phyloP scores from a whole-genome alignment of 2,888 invertebrate species.

The Drosophila atripex region DNA sequence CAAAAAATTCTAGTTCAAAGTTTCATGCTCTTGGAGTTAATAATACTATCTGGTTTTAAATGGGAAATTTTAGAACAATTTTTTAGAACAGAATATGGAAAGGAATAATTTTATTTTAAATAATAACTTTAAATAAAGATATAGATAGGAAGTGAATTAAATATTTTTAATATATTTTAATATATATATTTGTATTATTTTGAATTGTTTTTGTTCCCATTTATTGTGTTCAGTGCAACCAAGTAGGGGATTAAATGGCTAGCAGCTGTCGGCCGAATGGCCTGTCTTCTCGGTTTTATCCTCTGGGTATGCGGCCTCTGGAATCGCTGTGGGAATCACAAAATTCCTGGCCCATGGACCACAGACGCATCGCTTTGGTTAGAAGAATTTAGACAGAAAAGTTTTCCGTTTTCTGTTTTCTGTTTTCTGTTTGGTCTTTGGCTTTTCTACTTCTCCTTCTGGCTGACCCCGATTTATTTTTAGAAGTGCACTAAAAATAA shows the following conservation, averaged over 20 bases:
- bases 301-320: conserved; percentile 1
- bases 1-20: not conserved
- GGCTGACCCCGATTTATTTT: conserved; percentile 77
- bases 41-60: no score
- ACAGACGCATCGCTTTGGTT: not conserved
- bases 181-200: not conserved
- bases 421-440: conserved; percentile 1
- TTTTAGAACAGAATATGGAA: no score
- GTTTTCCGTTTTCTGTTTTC: not conserved
- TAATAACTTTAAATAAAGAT: no score
- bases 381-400: not conserved
- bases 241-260: conserved; percentile 1
- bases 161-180: no score
- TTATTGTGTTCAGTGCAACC: not conserved
- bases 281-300: not conserved
- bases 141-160: no score
- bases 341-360: conserved; percentile 1
- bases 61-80: no score
- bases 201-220: not conserved
- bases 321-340: not conserved
- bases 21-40: no score
- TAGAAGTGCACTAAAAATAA: conserved; percentile 76
- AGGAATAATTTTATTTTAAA: no score
- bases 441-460: conserved; percentile 19
- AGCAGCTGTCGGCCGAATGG: not conserved